Conservation (phyloP, 2,888 invertebrate species). For the Hypercompe scribonia region DNA sequence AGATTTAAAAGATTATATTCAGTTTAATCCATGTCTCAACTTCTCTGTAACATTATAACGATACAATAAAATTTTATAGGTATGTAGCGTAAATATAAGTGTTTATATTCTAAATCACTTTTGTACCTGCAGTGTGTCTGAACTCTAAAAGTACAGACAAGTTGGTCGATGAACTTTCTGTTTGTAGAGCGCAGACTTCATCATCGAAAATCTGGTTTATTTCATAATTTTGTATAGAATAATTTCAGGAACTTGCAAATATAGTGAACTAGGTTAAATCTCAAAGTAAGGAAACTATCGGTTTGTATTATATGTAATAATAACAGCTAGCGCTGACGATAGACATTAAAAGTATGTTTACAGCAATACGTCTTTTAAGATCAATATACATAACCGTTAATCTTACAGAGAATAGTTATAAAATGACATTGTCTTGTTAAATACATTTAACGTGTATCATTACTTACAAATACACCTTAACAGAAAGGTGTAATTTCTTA, state of each 20-base stretch:
- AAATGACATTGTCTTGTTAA: background rate
- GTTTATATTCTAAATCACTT: constrained; percentile 37
- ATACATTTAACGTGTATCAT: no score
- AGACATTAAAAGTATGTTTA: background rate
- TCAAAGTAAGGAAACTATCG: background rate
- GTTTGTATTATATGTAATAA: background rate
- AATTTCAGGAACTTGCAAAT: constrained; percentile 33
- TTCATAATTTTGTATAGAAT: constrained; percentile 43
- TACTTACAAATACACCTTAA: no score
- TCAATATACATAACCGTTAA: background rate
- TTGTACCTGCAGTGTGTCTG: constrained; percentile 38
- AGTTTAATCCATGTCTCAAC: constrained; percentile 7
- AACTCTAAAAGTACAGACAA: constrained; percentile 23
- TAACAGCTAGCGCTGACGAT: background rate
- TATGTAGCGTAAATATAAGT: background rate
- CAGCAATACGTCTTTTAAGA: background rate
- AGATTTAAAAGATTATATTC: background rate
- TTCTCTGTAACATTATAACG: constrained; percentile 31
- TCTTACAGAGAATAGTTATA: background rate
- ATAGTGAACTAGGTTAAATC: constrained; percentile 21
- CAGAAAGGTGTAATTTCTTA: no score
- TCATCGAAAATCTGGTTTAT: constrained; percentile 46
- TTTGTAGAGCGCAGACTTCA: constrained; percentile 43
- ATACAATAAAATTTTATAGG: constrained; percentile 33
- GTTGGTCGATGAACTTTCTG: constrained; percentile 63